Evolutionary conservation across 30 jellyfish, hydroid and myxozoan genomes (phyloP), one percentile per base, ranked within the genome.

Genomic region (Aurelia aurita): DNA sequence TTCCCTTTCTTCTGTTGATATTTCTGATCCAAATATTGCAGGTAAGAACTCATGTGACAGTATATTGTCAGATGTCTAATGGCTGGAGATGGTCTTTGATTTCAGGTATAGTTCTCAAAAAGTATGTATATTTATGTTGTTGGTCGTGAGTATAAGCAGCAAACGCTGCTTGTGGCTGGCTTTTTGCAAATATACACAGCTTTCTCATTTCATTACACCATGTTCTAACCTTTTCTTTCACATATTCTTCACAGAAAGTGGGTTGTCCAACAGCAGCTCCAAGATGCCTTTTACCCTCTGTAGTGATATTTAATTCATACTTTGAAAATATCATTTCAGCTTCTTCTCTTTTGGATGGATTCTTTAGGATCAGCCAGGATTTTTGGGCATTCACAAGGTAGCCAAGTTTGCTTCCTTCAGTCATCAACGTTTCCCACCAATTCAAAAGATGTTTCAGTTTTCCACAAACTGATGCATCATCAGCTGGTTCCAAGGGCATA

Each of bases 401-500:
- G 19, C 87, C 87, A 49, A 3, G 15, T 49, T 75, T 75, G 15
- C 32, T 19, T 51, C 87, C 87, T 75, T 75, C 77, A 7, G 19
- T 82, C 10, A 21, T 0, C 19, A 47, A n/a, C 13, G 58, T 54
- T 15, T 47, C 81, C 81, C 81, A 54, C 81, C 81, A 75, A 12
- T 19, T 23, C 44, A 21, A 12, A 23, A 75, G 57, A 22, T 51
- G 15, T n/a, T 29, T 28, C 21, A 75, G 87, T 16, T 53, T 75
- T 23, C 77, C 89, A 26, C 65, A 47, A 8, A 43, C 89, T 23
- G 85, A 21, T 7, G 68, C 67, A 39, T 78, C 89, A 57, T 78
- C 85, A 7, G 89, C 82, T 10, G 62, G 62, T 80, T 11, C 58
- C 87, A 19, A 66, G 28, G 19, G 91, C 88, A 49, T 80, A 80